Percentiles rank a stretch among this genome's conserved stretches.
These are phyloP conservation scores for Cheilosia variabilis DNA, from an alignment of 2,888 invertebrate species.

Conservation along the genomic window DNA sequence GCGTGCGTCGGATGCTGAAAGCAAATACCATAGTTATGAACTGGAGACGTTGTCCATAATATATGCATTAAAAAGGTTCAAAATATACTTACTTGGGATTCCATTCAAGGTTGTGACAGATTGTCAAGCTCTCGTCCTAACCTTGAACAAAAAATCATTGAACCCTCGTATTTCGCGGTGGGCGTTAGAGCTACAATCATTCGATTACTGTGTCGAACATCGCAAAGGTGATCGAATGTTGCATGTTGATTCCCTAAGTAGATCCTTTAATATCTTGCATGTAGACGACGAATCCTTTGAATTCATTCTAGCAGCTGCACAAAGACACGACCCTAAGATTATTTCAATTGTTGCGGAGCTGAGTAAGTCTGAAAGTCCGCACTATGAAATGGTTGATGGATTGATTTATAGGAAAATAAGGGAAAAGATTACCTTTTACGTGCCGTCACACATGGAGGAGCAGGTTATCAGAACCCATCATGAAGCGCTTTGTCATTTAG, in stretches of 20 bases:
- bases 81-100: constrained; percentile 70
- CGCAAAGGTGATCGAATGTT: constrained; percentile 76
- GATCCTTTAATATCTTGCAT: constrained; percentile 54
- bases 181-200: constrained; percentile 74
- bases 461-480: constrained; percentile 73
- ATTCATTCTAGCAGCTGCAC: constrained; percentile 52
- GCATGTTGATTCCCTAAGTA: constrained; percentile 79
- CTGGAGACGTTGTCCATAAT: constrained; percentile 49
- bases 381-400: constrained; percentile 40
- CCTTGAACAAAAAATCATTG: constrained; percentile 72
- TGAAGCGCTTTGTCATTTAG: constrained; percentile 77
- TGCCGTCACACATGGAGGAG: constrained; percentile 71
- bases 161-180: constrained; percentile 73
- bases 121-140: constrained; percentile 76
- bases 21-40: constrained; percentile 74
- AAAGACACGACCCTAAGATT: constrained; percentile 73
- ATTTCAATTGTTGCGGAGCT: constrained; percentile 66
- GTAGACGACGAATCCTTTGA: constrained; percentile 46
- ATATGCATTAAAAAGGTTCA: constrained; percentile 46
- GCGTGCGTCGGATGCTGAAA: constrained; percentile 76
- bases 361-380: constrained; percentile 50
- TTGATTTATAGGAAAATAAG: constrained; percentile 39
- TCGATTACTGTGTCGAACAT: constrained; percentile 74
- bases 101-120: constrained; percentile 77
- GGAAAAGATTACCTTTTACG: constrained; percentile 40